These are phyloP conservation scores for Hydrolagus affinis DNA, from an alignment of 2,113 vertebrate genomes.

Conservation along the genomic window DNA sequence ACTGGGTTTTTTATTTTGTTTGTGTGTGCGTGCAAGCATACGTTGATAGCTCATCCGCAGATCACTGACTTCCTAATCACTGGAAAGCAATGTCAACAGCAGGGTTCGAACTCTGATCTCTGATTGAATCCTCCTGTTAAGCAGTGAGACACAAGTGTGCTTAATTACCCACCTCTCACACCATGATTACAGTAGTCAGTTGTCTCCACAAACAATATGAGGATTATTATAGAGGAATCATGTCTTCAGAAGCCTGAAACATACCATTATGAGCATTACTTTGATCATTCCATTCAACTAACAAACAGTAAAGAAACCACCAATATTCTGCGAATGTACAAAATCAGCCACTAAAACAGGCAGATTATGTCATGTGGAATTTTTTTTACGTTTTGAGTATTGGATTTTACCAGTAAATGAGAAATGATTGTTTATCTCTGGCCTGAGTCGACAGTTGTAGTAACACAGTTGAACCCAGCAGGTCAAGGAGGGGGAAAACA, in stretches of 20 bases:
- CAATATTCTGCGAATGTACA: constrained; percentile 7
- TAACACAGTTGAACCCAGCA: too few species aligned
- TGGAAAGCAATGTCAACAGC: constrained; percentile 9
- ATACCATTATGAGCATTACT: constrained; percentile 17
- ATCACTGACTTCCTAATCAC: not conserved
- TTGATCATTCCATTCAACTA: constrained; percentile 14
- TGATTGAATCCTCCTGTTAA: not conserved
- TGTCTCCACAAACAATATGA: not conserved
- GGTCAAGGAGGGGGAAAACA: too few species aligned
- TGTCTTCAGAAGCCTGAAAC: constrained; percentile 4
- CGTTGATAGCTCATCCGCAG: not conserved
- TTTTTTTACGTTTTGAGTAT: not conserved
- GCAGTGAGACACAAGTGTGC: not conserved
- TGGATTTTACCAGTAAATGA: too few species aligned
- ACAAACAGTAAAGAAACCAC: not conserved
- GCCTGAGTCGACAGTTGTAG: too few species aligned
- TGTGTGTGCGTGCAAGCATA: not conserved
- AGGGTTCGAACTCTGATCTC: not conserved
- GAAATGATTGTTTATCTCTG: too few species aligned
- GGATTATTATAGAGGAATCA: constrained; percentile 11
- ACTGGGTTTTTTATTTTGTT: not conserved
- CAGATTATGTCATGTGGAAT: not conserved
- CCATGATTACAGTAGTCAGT: constrained; percentile 20
- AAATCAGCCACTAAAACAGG: not conserved
- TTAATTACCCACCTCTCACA: not conserved